A percentile compares a stretch with the other conserved stretches of the same genome.
phyloP scores from a whole-genome alignment of 2,888 invertebrate species.

The Horisme vitalbata region DNA sequence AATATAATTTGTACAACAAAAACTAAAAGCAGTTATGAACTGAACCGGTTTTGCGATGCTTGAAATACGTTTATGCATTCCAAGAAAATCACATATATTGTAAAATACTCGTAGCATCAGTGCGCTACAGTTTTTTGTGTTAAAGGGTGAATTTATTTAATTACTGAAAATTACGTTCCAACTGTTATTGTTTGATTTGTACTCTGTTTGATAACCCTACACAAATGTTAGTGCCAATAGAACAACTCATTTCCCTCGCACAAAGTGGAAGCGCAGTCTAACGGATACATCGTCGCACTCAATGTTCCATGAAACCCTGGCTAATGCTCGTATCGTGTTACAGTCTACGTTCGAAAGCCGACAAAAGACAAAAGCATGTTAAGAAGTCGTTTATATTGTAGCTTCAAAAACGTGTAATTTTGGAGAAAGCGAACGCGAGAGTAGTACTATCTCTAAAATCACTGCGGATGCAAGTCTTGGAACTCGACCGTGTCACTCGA shows the following conservation, averaged over 20 bases:
- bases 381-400: conserved; percentile 36
- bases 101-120: no score
- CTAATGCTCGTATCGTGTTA: conserved; percentile 51
- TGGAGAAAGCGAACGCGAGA: conserved; percentile 37
- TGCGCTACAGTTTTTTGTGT: no score
- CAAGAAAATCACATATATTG: no score
- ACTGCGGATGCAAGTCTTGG: conserved; percentile 36
- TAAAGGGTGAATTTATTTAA: no score
- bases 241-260: conserved; percentile 33
- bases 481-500: conserved; percentile 23
- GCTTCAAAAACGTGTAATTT: conserved; percentile 37
- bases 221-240: neutral
- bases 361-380: conserved; percentile 48
- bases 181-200: neutral
- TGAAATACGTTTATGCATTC: no score
- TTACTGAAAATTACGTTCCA: neutral
- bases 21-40: no score
- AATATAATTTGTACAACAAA: no score
- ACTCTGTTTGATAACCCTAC: neutral
- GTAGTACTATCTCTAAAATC: conserved; percentile 34
- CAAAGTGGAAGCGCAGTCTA: conserved; percentile 32
- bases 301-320: conserved; percentile 36
- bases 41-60: no score
- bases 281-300: conserved; percentile 38
- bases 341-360: conserved; percentile 35